Percentiles rank a stretch among this genome's conserved stretches.
Conservation (phyloP, 2,888 invertebrate species). For the Blastobasis adustella region DNA sequence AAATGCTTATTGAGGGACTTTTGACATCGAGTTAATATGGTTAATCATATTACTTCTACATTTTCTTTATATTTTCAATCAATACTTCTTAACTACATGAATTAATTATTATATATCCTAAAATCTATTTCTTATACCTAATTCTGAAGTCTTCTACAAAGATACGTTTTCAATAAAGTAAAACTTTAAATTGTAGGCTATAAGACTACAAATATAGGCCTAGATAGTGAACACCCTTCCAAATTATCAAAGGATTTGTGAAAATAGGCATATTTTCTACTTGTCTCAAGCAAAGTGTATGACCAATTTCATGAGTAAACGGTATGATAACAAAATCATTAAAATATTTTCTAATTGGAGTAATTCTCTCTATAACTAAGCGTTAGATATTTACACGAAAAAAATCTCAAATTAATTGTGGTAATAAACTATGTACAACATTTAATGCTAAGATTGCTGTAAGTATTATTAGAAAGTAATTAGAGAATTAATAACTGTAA, state of each 20-base stretch:
- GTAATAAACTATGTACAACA: slow-evolving; percentile 71
- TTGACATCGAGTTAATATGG: no score
- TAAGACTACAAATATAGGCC: slow-evolving; percentile 2
- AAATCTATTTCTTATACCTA: no score
- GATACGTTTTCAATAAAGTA: no score
- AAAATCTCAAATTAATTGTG: slow-evolving; percentile 73
- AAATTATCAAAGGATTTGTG: neutral
- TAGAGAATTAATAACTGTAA: slow-evolving; percentile 68
- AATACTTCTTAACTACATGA: no score
- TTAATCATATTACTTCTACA: no score
- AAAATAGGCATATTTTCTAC: neutral
- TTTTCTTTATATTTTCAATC: no score
- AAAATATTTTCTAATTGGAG: slow-evolving; percentile 52
- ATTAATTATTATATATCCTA: no score
- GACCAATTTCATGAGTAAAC: slow-evolving; percentile 45
- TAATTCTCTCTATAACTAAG: slow-evolving; percentile 65
- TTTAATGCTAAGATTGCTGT: slow-evolving; percentile 67
- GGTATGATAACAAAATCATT: slow-evolving; percentile 28
- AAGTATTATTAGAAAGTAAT: slow-evolving; percentile 73
- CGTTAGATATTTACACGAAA: slow-evolving; percentile 59
- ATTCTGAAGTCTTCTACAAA: no score
- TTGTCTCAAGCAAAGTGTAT: slow-evolving; percentile 27
- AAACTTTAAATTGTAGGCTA: no score
- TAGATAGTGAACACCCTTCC: neutral
- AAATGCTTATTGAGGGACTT: no score